Evolutionary conservation across 2,888 invertebrate genomes (phyloP).

Genomic region (Xestia c-nigrum): DNA sequence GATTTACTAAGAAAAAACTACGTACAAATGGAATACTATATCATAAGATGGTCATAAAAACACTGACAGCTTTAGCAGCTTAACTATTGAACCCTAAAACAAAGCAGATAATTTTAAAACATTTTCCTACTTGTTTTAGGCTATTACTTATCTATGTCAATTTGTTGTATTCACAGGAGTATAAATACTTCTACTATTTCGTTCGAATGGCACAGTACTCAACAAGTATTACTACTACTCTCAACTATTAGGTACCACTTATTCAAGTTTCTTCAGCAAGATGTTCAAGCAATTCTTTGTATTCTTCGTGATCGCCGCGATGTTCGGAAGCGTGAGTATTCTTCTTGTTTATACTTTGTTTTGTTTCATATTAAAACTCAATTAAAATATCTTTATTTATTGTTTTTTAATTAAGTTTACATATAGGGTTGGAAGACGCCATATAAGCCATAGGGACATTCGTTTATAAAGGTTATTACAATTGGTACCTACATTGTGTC

Average conservation of each 20-base stretch:
- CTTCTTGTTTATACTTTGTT: background rate
- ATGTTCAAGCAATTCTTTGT: slow-evolving; percentile 17
- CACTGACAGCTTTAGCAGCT: background rate
- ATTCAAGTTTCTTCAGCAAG: background rate
- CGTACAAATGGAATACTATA: too few species aligned
- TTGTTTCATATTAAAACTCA: background rate
- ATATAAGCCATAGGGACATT: background rate
- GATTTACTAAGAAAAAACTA: too few species aligned
- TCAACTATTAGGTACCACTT: background rate
- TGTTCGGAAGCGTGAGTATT: slow-evolving; percentile 7
- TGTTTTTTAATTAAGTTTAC: too few species aligned
- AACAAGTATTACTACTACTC: background rate
- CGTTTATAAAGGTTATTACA: background rate
- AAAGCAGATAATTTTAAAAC: background rate
- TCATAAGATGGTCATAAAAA: too few species aligned
- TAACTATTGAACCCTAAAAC: background rate
- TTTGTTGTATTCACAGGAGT: background rate
- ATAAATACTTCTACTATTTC: slow-evolving; percentile 1
- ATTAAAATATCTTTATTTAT: background rate
- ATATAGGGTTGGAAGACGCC: background rate
- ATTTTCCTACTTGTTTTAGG: background rate
- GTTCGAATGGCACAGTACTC: background rate
- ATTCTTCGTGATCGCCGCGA: background rate
- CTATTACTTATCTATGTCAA: background rate
- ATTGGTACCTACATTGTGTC: background rate